phyloP scores from a whole-genome alignment of 2,888 invertebrate genomes.

The Myathropa florea region DNA sequence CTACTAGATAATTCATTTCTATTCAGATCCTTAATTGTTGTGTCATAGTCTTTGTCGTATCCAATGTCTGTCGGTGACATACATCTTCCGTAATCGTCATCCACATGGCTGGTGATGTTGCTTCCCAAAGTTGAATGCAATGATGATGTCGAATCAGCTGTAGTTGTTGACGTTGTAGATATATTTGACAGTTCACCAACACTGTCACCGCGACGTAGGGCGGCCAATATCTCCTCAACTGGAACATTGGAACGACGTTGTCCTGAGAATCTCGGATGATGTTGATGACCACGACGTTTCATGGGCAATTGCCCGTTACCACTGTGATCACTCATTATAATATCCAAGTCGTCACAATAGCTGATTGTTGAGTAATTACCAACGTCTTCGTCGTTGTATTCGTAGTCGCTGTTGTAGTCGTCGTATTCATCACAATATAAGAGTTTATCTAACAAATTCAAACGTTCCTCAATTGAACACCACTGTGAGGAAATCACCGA shows the following conservation, averaged over 20 bases:
- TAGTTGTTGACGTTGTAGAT: conserved; percentile 64
- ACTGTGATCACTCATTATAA: conserved; percentile 74
- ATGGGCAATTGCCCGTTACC: conserved; percentile 73
- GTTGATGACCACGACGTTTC: conserved; percentile 87
- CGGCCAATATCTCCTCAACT: conserved; percentile 80
- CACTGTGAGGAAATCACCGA: conserved; percentile 78
- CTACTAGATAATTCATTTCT: conserved; percentile 39
- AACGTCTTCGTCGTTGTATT: conserved; percentile 26
- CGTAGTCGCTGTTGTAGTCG: conserved; percentile 69
- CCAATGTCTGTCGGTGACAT: conserved; percentile 60
- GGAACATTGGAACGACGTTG: conserved; percentile 83
- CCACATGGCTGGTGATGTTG: conserved; percentile 32
- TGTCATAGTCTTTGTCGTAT: conserved; percentile 20
- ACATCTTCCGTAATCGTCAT: conserved; percentile 67
- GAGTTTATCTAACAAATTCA: conserved; percentile 77
- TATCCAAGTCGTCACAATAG: conserved; percentile 47
- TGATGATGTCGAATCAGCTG: conserved; percentile 68
- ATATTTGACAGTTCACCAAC: conserved; percentile 77
- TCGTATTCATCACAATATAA: conserved; percentile 79
- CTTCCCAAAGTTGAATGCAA: conserved; percentile 67
- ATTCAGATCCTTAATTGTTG: conserved; percentile 50
- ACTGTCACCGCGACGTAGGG: conserved; percentile 79
- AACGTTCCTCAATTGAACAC: conserved; percentile 79
- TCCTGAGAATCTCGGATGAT: conserved; percentile 87
- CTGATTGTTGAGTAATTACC: conserved; percentile 65